Percentiles rank a stretch among this genome's conserved stretches.
Conservation (phyloP, 2,888 invertebrate genomes). For the Deroplatys truncata region DNA sequence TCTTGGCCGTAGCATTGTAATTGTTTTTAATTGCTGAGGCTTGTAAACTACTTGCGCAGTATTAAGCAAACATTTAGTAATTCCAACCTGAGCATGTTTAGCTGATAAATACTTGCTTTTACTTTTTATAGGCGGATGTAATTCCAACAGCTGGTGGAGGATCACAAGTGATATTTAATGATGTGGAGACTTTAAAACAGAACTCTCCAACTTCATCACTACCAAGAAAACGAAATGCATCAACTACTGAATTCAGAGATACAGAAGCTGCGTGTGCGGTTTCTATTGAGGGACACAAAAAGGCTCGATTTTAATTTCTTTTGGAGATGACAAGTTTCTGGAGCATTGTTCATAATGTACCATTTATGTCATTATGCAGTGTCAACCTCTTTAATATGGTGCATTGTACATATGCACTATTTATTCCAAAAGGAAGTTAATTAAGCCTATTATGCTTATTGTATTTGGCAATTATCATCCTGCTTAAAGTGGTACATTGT, state of each 20-base stretch:
- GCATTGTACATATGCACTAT: no score
- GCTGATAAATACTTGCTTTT: constrained; percentile 1
- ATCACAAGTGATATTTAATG: constrained; percentile 91
- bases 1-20: no score
- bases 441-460: no score
- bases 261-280: constrained; percentile 18
- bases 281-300: constrained; percentile 23
- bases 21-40: no score
- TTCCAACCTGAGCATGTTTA: neutral
- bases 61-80: neutral
- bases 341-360: no score
- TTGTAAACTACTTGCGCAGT: no score
- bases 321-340: no score
- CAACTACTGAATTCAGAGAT: neutral
- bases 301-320: neutral
- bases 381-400: no score
- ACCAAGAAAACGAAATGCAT: constrained; percentile 18
- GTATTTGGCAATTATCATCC: no score
- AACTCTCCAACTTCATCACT: constrained; percentile 59
- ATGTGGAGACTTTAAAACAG: constrained; percentile 85
- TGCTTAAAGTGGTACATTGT: no score
- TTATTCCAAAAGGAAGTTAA: no score
- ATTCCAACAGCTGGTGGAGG: constrained; percentile 93
- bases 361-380: no score
- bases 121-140: constrained; percentile 68